Evolutionary conservation across 1,140 invertebrate genomes (phyloP), one percentile per base, ranked within the genome.

Genomic region (Brachionus calyciflorus): DNA sequence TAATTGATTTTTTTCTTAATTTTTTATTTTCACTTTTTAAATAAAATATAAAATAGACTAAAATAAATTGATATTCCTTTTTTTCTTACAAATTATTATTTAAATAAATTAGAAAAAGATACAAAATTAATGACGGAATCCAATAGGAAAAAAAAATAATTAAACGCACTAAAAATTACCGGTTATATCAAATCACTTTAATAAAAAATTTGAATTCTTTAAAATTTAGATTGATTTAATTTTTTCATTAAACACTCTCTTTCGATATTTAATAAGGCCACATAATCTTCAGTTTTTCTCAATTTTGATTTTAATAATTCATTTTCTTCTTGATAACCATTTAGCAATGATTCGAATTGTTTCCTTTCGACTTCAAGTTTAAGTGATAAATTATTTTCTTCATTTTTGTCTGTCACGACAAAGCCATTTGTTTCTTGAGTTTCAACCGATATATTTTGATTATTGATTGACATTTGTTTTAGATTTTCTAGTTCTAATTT

Each of bases 181-280:
- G n/a, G n/a, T n/a, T n/a, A n/a, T n/a, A n/a, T n/a, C n/a, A n/a
- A n/a, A n/a, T n/a, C n/a, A n/a, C n/a, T n/a, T n/a, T n/a, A n/a
- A n/a, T n/a, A n/a, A n/a, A n/a, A n/a, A n/a, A n/a, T n/a, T n/a
- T n/a, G n/a, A n/a, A n/a, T 41, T 44, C 24, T 41, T 24, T 65
- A 65, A 65, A 65, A 65, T 65, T 65, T 65, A 24, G 37, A 44
- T 24, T 65, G 60, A 24, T 28, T 65, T n/a, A 65, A 44, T 21
- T 65, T 65, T 26, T 65, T 65, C 60, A 65, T 65, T 24, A 65
- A 65, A 65, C 60, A 65, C 44, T 65, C 60, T 41, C 60, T 17
- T 41, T 65, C 60, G 24, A 65, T 65, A 44, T 65, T 65, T 46
- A 65, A 41, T 14, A 65, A 37, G 10, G 37, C 3, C 2, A 65